phyloP scores from a whole-genome alignment of 1,140 invertebrate genomes.

The Zaprionus camerounensis region DNA sequence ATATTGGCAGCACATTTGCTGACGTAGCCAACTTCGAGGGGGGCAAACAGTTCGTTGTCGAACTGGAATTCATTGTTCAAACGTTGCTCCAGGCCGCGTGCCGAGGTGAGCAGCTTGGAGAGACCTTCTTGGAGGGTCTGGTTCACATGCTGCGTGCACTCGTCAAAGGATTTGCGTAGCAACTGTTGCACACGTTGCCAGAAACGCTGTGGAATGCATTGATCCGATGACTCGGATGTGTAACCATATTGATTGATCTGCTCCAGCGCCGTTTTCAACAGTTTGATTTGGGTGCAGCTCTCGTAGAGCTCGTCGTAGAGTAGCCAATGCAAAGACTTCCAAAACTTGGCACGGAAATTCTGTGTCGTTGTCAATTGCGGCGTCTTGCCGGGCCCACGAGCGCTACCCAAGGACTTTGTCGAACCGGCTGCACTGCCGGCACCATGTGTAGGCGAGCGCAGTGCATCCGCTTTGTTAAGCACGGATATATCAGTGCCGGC shows the following conservation, averaged over 20 bases:
- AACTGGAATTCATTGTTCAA: conserved; percentile 72
- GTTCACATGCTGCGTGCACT: conserved; percentile 83
- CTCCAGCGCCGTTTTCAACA: conserved; percentile 78
- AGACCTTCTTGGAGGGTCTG: conserved; percentile 85
- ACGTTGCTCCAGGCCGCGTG: conserved; percentile 77
- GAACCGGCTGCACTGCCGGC: conserved; percentile 5
- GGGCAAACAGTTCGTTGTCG: conserved; percentile 72
- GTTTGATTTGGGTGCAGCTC: conserved; percentile 88
- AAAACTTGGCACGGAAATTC: conserved; percentile 90
- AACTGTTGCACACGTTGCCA: conserved; percentile 71
- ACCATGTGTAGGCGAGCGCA: conserved; percentile 45
- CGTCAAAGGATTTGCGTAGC: conserved; percentile 72
- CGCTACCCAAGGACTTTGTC: conserved; percentile 34
- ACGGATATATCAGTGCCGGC: conserved; percentile 81
- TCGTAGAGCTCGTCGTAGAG: conserved; percentile 90
- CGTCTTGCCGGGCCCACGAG: conserved; percentile 88
- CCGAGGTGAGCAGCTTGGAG: conserved; percentile 79
- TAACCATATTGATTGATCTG: conserved; percentile 76
- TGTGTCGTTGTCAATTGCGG: conserved; percentile 88
- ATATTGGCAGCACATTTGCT: conserved; percentile 78
- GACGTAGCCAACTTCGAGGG: conserved; percentile 80
- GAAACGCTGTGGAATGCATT: conserved; percentile 72
- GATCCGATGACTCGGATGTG: conserved; percentile 58
- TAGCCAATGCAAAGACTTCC: conserved; percentile 91
- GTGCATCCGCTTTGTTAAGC: conserved; percentile 55